Conservation (phyloP, 2,888 invertebrate genomes). For the Yponomeuta malinellus region DNA sequence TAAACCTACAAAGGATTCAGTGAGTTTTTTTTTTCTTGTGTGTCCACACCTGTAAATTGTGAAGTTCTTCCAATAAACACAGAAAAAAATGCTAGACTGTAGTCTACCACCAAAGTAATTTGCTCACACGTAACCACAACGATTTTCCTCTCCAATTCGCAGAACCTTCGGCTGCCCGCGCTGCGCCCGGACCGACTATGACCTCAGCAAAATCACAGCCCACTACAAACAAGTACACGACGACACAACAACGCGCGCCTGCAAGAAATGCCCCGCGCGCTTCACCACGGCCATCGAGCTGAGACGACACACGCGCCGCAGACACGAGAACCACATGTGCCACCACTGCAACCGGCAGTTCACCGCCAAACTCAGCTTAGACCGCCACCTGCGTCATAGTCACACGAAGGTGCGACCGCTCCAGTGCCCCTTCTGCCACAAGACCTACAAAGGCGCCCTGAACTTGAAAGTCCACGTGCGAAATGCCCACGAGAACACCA, state of each 20-base stretch:
- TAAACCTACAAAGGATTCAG: no score
- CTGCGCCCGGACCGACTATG: not conserved
- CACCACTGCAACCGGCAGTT: not conserved
- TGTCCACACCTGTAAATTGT: no score
- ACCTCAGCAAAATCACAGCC: not conserved
- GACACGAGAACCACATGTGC: not conserved
- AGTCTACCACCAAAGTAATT: no score
- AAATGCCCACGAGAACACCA: not conserved
- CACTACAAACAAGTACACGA: not conserved
- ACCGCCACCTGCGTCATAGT: not conserved
- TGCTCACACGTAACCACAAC: no score
- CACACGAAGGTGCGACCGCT: not conserved
- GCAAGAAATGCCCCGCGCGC: not conserved
- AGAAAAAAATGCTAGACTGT: no score
- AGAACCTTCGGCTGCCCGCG: not conserved
- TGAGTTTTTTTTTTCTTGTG: no score
- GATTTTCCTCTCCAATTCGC: not conserved
- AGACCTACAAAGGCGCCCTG: not conserved
- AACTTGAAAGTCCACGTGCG: not conserved
- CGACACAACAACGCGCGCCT: not conserved
- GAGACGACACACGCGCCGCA: not conserved
- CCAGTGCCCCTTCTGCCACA: conserved; percentile 6
- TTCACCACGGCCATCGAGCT: not conserved
- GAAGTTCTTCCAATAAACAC: no score
- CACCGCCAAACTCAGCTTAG: not conserved